These are phyloP conservation scores for Lasioglossum marginatum DNA, from an alignment of 2,888 invertebrate species.

Conservation along the genomic window DNA sequence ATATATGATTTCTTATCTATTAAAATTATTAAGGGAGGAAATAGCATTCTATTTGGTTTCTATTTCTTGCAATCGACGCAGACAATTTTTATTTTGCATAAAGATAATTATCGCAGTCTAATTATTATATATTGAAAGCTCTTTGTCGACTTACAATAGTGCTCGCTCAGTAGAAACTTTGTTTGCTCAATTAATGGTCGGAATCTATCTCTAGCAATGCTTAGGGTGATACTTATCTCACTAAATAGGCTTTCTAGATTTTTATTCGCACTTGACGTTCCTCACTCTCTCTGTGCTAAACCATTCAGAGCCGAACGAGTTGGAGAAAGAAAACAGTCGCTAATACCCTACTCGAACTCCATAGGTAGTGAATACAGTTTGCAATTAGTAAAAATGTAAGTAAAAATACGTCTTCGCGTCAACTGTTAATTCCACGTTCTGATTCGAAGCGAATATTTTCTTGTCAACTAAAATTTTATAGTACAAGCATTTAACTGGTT, in stretches of 20 bases:
- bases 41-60: no score
- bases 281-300: background rate
- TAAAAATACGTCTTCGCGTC: no score
- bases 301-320: slow-evolving; percentile 4
- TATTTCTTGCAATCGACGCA: no score
- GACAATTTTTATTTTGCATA: no score
- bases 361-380: background rate
- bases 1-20: no score
- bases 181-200: background rate
- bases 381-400: background rate
- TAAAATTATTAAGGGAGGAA: no score
- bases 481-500: background rate
- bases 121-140: background rate
- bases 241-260: background rate
- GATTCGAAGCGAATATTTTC: no score
- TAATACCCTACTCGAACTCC: background rate
- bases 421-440: no score
- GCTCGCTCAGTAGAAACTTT: background rate
- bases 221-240: background rate
- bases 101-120: no score
- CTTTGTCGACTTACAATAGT: background rate
- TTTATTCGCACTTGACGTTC: background rate
- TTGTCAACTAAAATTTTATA: background rate
- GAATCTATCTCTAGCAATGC: background rate
- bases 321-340: background rate